phyloP scores from a whole-genome alignment of 2,113 vertebrate species.

The Gavialis gangeticus region DNA sequence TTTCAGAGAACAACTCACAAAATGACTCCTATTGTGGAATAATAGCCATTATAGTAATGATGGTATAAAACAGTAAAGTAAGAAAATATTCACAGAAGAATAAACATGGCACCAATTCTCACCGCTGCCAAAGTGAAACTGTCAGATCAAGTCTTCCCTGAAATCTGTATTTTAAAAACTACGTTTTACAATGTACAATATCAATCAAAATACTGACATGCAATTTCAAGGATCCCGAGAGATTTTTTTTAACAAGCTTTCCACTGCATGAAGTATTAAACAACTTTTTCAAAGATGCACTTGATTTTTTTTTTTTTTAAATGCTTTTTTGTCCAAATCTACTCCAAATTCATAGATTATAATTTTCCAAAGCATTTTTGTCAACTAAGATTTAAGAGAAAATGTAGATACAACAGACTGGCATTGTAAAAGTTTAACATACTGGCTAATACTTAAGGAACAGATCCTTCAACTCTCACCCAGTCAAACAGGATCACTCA shows the following conservation, averaged over 20 bases:
- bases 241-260: background rate
- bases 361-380: no score
- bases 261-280: background rate
- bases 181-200: background rate
- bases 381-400: background rate
- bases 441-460: background rate
- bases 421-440: background rate
- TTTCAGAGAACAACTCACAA: fast-evolving
- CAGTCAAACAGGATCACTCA: background rate
- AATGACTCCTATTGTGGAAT: background rate
- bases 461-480: background rate
- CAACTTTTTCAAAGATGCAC: no score
- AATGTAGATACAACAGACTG: background rate
- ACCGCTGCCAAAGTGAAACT: background rate
- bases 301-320: no score
- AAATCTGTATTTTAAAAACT: background rate
- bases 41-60: background rate
- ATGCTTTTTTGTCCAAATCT: background rate
- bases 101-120: background rate
- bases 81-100: background rate
- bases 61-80: background rate
- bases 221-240: background rate
- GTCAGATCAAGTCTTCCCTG: background rate
- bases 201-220: background rate
- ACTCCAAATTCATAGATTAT: background rate